A percentile compares a stretch with the other conserved stretches of the same genome.
Conservation (phyloP, 2,888 invertebrate genomes). For the Drosophila ustulata region DNA sequence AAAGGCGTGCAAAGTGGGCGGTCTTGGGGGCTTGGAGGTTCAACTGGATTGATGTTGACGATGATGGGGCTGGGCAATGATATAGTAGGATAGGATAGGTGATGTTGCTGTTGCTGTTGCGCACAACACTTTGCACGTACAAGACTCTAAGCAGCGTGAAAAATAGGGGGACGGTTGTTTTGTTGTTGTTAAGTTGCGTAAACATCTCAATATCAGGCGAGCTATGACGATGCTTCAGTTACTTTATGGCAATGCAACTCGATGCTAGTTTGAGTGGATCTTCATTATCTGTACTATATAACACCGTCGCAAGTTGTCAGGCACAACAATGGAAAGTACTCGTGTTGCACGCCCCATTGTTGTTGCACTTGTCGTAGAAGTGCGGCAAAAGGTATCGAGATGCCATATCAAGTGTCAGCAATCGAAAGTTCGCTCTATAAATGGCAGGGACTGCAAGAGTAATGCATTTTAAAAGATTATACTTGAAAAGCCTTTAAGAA, state of each 20-base stretch:
- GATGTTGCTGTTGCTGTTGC: constrained; percentile 2
- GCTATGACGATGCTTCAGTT: constrained; percentile 29
- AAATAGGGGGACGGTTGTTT: no score
- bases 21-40: constrained; percentile 7
- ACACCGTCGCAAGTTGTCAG: background rate
- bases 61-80: background rate
- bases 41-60: constrained; percentile 12
- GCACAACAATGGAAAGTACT: constrained; percentile 26
- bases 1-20: constrained; percentile 36
- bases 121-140: constrained; percentile 26
- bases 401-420: background rate
- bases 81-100: background rate
- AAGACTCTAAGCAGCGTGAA: no score
- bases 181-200: constrained; percentile 30
- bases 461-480: no score
- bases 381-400: background rate
- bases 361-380: no score
- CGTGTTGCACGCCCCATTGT: constrained; percentile 1
- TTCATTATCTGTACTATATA: constrained; percentile 16
- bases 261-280: constrained; percentile 33
- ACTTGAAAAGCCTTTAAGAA: no score
- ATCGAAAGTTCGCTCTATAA: no score
- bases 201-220: constrained; percentile 47
- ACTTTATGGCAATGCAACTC: constrained; percentile 18
- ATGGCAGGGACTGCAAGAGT: no score